Evolutionary conservation across 2,113 vertebrate species (phyloP).

Genomic region (Alces alces): DNA sequence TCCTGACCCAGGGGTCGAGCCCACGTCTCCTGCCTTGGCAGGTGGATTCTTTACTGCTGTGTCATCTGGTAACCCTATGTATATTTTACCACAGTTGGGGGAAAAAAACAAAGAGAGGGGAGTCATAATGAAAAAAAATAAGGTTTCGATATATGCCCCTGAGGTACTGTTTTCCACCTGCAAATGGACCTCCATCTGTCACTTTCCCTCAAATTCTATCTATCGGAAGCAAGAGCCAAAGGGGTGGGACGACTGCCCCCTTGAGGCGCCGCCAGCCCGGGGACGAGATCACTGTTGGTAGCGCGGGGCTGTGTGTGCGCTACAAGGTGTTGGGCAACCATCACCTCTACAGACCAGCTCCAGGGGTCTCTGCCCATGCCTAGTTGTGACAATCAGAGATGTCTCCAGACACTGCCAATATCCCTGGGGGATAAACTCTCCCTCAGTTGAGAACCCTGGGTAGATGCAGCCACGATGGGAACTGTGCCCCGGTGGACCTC

Average conservation of each 20-base stretch:
- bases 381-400: neutral
- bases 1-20: neutral
- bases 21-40: neutral
- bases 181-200: neutral
- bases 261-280: accelerated
- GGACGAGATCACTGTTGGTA: accelerated
- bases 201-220: neutral
- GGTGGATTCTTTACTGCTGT: neutral
- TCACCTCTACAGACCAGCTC: neutral
- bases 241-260: too few species aligned
- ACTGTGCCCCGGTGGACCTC: accelerated
- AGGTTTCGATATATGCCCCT: neutral
- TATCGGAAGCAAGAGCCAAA: neutral
- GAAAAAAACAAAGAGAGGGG: neutral
- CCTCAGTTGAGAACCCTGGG: neutral
- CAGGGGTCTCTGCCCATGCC: neutral
- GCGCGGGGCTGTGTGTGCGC: accelerated
- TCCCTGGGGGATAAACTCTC: neutral
- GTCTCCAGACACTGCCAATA: neutral
- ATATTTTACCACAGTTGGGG: neutral
- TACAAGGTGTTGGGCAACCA: accelerated
- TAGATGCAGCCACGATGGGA: accelerated
- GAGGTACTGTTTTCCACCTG: neutral
- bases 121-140: neutral
- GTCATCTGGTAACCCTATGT: neutral